phyloP scores from a whole-genome alignment of 1,140 invertebrate species.

The Tachypleus tridentatus region DNA sequence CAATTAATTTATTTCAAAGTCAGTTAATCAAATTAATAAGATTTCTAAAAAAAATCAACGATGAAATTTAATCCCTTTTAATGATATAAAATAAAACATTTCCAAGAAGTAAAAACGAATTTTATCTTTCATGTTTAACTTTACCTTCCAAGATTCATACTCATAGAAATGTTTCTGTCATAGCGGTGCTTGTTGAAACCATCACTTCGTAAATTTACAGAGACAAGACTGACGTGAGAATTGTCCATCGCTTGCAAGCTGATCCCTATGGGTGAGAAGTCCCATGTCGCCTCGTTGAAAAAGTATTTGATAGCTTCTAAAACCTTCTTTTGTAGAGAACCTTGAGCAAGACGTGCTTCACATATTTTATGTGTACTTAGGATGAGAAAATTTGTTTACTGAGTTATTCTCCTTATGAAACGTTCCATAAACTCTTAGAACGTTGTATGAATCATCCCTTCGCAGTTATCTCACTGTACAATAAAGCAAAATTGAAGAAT shows the following conservation, averaged over 20 bases:
- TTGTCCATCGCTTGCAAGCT: conserved; percentile 98
- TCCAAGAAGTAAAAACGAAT: background rate
- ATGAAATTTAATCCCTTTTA: no score
- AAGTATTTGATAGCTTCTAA: conserved; percentile 96
- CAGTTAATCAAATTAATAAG: no score
- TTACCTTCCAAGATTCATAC: conserved; percentile 85
- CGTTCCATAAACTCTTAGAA: no score
- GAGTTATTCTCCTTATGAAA: no score
- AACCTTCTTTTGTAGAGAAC: conserved; percentile 87
- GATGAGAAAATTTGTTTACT: no score
- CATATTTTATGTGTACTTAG: no score
- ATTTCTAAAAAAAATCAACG: no score
- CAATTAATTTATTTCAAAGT: no score
- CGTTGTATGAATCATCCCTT: no score
- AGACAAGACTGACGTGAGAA: conserved; percentile 94
- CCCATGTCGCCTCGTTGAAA: conserved; percentile 94
- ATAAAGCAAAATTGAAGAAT: no score
- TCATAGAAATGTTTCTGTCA: conserved; percentile 96
- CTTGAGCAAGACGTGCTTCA: conserved; percentile 84
- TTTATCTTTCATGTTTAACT: conserved; percentile 9
- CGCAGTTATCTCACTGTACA: no score
- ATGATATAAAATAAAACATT: no score
- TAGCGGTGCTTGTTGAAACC: conserved; percentile 98
- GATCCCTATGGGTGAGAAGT: conserved; percentile 93
- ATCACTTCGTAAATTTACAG: conserved; percentile 81